A percentile compares a stretch with the other conserved stretches of the same genome.
These are phyloP conservation scores for Centrocercus urophasianus DNA, from an alignment of 2,113 vertebrate species.

Conservation along the genomic window DNA sequence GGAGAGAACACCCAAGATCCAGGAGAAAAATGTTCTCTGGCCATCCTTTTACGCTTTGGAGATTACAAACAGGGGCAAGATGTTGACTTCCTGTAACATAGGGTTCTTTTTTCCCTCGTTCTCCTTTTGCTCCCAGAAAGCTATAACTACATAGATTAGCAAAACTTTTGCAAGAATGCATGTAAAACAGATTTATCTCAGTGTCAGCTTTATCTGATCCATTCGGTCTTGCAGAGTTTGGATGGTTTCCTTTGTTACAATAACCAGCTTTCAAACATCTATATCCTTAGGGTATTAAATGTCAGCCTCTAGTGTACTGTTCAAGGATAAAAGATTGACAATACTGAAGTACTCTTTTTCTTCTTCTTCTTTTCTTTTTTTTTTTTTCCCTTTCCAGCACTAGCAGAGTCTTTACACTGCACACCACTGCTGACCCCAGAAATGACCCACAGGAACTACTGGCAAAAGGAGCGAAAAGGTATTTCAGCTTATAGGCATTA, in stretches of 20 bases:
- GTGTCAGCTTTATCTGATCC: slow-evolving; percentile 85
- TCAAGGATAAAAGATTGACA: slow-evolving; percentile 77
- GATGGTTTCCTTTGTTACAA: slow-evolving; percentile 83
- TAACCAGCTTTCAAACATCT: slow-evolving; percentile 83
- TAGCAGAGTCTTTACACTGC: slow-evolving; percentile 30
- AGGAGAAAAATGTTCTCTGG: slow-evolving; percentile 65
- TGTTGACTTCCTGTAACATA: slow-evolving; percentile 66
- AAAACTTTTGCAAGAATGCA: slow-evolving; percentile 82
- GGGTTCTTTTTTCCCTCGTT: not conserved
- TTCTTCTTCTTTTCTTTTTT: not conserved
- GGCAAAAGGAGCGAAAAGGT: slow-evolving; percentile 29
- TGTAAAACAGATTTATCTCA: slow-evolving; percentile 85
- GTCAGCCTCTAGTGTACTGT: slow-evolving; percentile 78
- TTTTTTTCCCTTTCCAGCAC: not conserved
- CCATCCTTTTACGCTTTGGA: slow-evolving; percentile 60
- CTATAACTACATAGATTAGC: slow-evolving; percentile 81
- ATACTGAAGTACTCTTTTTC: slow-evolving; percentile 59
- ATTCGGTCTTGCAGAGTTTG: slow-evolving; percentile 81
- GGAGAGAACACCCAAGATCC: slow-evolving; percentile 55
- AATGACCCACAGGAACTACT: slow-evolving; percentile 59
- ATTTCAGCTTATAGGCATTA: slow-evolving; percentile 63
- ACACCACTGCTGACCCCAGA: slow-evolving; percentile 39
- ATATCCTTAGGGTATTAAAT: slow-evolving; percentile 83
- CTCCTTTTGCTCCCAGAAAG: slow-evolving; percentile 67
- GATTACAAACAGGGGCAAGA: slow-evolving; percentile 68